Base-by-base conservation (phyloP, 2,113 vertebrate genomes). In the Cephalopholis sonnerati region DNA sequence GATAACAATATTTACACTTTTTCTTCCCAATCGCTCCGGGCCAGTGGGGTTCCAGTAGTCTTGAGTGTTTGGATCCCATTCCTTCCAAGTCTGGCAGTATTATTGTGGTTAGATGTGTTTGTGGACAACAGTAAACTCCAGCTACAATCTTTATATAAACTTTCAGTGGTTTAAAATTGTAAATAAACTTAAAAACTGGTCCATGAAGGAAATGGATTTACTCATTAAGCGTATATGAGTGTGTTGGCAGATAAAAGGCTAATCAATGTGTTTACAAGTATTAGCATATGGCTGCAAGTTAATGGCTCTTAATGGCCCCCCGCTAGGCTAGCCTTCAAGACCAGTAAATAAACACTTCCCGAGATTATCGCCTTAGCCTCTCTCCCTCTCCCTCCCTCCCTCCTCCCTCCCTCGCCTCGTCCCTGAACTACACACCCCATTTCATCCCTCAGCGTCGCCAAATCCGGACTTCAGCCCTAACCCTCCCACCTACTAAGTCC, bases 231-330 rank as follows among this genome's bases (percentile, higher is more conserved):
- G 29, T 13, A 44, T 75, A 51, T 72, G 58, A 79, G 77, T 24
- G 59, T 24, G 72, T n/a, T 63, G 64, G 27, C 54, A 72, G 77
- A 84, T 81, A 84, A 77, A 68, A 46, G 24, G 63, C 78, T 74
- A 80, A 90, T 89, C 81, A 67, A 76, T 86, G 64, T 84, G 80
- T 83, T 82, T 78, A 75, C 76, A 55, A 58, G 46, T 61, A 85
- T 88, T 73, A 76, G 29, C 77, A 80, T 82, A 84, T 71, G 58
- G 74, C 62, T 66, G 54, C 25, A 7, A 12, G 62, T 54, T 79
- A 89, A 86, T 79, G 68, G 61, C 82, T 36, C 51, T 81, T 48
- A 73, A 27, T 70, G 80, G 62, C 77, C 72, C 72, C 67, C 81
- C 77, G 75, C 70, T 48, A 80, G 29, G 39, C 29, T 20, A 27